Percentiles rank a stretch among this genome's conserved stretches.
Evolutionary conservation across 2,888 invertebrate species (phyloP).

Genomic region (Ormyrus pomaceus): DNA sequence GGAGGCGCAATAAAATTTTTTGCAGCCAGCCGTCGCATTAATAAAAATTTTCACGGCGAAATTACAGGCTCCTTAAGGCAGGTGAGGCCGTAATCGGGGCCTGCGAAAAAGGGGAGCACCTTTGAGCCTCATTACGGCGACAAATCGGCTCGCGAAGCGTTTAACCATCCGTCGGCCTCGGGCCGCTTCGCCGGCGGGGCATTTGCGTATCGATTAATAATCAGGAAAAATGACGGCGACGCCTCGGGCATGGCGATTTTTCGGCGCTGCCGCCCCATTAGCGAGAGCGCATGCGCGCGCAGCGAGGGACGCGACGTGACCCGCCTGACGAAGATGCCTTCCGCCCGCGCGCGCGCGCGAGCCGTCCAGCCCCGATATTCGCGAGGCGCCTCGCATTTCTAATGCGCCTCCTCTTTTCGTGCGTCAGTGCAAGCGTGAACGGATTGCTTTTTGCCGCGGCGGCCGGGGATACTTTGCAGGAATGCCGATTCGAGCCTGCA

Average conservation of each 20-base stretch:
- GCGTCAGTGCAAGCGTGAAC: not conserved
- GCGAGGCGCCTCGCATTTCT: slow-evolving; percentile 19
- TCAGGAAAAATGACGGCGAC: slow-evolving; percentile 16
- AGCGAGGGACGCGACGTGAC: slow-evolving; percentile 29
- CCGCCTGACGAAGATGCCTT: slow-evolving; percentile 17
- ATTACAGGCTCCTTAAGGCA: slow-evolving; percentile 15
- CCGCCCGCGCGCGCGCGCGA: not conserved
- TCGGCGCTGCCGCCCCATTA: slow-evolving; percentile 52
- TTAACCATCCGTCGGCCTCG: not conserved
- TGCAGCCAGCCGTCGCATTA: not conserved
- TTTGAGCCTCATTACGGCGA: slow-evolving; percentile 12
- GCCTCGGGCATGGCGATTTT: slow-evolving; percentile 14
- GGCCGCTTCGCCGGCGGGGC: not conserved
- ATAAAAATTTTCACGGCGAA: slow-evolving; percentile 26
- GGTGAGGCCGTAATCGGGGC: not conserved
- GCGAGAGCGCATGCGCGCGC: slow-evolving; percentile 50
- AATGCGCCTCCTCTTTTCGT: not conserved
- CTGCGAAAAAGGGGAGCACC: no score
- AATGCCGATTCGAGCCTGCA: no score
- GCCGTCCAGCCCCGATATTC: slow-evolving; percentile 2
- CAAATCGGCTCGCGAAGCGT: slow-evolving; percentile 26
- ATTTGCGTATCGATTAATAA: slow-evolving; percentile 24
- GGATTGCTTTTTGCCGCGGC: not conserved
- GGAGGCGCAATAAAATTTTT: no score
- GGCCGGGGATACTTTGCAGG: no score